Evolutionary conservation across 2,797 vertebrate species (phyloP).

Genomic region (Acanthopagrus latus): DNA sequence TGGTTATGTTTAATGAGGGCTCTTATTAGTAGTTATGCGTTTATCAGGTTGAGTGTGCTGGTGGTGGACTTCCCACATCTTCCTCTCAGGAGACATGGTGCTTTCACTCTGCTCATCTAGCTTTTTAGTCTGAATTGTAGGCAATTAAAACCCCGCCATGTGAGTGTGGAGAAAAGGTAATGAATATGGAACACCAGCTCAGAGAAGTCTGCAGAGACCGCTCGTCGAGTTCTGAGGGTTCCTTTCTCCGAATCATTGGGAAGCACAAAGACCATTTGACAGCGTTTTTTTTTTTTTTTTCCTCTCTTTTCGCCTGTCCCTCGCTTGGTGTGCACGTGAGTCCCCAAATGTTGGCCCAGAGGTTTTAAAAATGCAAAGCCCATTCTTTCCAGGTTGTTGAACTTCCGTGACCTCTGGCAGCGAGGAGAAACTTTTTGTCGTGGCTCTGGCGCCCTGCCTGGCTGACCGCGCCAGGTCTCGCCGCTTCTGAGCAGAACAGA

Average conservation of each 20-base stretch:
- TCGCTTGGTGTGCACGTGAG: constrained; percentile 50
- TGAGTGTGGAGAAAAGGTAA: constrained; percentile 70
- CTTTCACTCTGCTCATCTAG: constrained; percentile 63
- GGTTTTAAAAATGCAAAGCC: constrained; percentile 79
- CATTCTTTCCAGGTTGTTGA: constrained; percentile 81
- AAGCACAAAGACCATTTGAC: constrained; percentile 80
- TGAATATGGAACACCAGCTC: constrained; percentile 83
- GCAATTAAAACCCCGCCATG: constrained; percentile 80
- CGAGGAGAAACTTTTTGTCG: constrained; percentile 78
- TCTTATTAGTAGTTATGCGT: constrained; percentile 75
- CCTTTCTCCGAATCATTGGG: constrained; percentile 73
- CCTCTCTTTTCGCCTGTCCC: constrained; percentile 39
- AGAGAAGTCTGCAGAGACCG: constrained; percentile 74
- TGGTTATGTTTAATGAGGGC: constrained; percentile 77
- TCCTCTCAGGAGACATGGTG: constrained; percentile 66
- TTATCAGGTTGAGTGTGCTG: constrained; percentile 68
- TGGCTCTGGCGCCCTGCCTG: constrained; percentile 73
- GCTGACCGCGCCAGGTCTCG: constrained; percentile 73
- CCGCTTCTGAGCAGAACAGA: constrained; percentile 66
- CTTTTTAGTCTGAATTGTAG: constrained; percentile 77
- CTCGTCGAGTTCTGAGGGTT: constrained; percentile 75
- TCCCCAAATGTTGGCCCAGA: constrained; percentile 70
- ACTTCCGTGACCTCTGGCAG: constrained; percentile 77
- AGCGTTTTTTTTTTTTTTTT: constrained; percentile 41
- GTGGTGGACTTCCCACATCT: constrained; percentile 74